These are phyloP conservation scores for Molanna angustata DNA, from an alignment of 2,888 invertebrate species.

Conservation along the genomic window DNA sequence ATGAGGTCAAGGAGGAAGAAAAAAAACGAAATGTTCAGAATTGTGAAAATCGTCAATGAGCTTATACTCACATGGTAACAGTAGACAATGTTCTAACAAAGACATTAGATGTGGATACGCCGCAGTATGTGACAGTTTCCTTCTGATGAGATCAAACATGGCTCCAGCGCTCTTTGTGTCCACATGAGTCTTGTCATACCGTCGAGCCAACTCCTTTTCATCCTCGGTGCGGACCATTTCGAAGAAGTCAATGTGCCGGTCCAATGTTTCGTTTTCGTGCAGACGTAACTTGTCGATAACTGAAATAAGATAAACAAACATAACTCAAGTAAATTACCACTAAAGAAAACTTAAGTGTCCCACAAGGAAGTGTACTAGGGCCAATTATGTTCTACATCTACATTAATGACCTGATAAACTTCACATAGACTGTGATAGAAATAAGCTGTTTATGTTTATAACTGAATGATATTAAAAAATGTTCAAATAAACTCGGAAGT, in stretches of 20 bases:
- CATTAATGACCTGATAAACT: no score
- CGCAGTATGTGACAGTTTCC: conserved; percentile 87
- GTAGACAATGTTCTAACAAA: conserved; percentile 81
- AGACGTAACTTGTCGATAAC: conserved; percentile 89
- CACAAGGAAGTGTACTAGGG: no score
- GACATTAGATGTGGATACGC: conserved; percentile 93
- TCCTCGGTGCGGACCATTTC: conserved; percentile 98
- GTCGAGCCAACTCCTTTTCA: conserved; percentile 87
- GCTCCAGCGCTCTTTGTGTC: conserved; percentile 90
- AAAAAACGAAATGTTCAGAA: no score
- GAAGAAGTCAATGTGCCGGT: conserved; percentile 97
- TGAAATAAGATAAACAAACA: conserved; percentile 38
- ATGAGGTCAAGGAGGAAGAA: no score
- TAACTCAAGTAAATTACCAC: no score
- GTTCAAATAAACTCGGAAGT: no score
- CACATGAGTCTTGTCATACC: conserved; percentile 88
- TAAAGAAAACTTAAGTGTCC: no score
- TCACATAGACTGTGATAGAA: no score
- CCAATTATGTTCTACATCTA: no score
- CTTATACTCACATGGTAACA: conserved; percentile 73
- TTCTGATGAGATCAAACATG: conserved; percentile 87
- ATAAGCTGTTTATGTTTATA: no score
- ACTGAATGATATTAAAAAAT: no score
- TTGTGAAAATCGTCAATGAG: no score
- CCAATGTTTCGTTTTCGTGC: conserved; percentile 91